Percentiles rank a stretch among this genome's conserved stretches.
These are phyloP conservation scores for Pantherophis alleghaniensis DNA, from an alignment of 2,797 vertebrate genomes.

Conservation along the genomic window DNA sequence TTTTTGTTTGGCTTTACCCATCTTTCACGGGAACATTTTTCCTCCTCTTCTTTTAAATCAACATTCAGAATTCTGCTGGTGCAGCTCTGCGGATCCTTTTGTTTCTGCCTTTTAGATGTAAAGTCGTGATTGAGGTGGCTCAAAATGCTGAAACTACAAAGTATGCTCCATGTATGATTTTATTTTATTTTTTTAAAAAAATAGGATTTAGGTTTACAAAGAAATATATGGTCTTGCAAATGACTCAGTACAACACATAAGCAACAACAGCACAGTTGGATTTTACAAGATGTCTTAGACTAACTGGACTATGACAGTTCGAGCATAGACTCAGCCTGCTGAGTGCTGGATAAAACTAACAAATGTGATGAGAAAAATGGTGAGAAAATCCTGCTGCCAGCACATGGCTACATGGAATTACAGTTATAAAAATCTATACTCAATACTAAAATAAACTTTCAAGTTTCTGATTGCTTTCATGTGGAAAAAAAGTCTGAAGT, in stretches of 20 bases:
- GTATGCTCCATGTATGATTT: conserved; percentile 70
- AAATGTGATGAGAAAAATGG: conserved; percentile 62
- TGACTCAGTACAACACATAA: conserved; percentile 71
- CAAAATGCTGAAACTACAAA: conserved; percentile 80
- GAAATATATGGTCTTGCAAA: conserved; percentile 62
- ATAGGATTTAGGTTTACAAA: conserved; percentile 50
- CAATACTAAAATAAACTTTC: conserved; percentile 60
- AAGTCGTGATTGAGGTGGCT: conserved; percentile 70
- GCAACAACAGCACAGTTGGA: conserved; percentile 72
- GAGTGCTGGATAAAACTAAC: conserved; percentile 64
- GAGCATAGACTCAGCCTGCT: conserved; percentile 66
- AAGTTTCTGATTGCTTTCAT: conserved; percentile 54
- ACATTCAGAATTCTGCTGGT: conserved; percentile 65
- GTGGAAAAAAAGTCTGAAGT: conserved; percentile 45
- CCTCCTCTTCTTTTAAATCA: conserved; percentile 66
- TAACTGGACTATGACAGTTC: conserved; percentile 68
- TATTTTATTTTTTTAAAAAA: conserved; percentile 19
- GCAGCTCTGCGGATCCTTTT: conserved; percentile 65
- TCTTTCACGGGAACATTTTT: conserved; percentile 59
- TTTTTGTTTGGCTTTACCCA: conserved; percentile 58
- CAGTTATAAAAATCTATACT: conserved; percentile 53
- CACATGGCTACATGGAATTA: conserved; percentile 76
- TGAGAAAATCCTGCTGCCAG: conserved; percentile 65
- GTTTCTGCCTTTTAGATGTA: conserved; percentile 73
- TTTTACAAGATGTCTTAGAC: conserved; percentile 65